Base-by-base conservation (phyloP, 2,113 vertebrate species). In the Podarcis raffonei region DNA sequence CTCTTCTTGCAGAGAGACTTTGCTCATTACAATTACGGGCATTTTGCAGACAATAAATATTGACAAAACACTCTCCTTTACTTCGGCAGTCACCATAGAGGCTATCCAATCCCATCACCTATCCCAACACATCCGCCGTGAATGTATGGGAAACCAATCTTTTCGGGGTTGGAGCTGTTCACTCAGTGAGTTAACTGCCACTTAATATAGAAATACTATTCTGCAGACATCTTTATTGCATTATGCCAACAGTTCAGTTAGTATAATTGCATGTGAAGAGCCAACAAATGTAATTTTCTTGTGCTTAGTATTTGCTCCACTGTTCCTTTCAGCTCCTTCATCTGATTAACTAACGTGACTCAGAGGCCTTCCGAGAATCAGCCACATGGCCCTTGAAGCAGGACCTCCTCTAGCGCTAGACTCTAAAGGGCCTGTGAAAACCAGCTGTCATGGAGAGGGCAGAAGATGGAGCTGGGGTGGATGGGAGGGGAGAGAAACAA, bases 211-310 rank as follows among this genome's bases (percentile, higher is more conserved):
- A 89, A 94, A 91, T 76, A 84, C 72, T 81, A 89, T 89, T 94
- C 94, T 95, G 91, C 81, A 94, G 93, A 93, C 90, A 91, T 85
- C 5, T 62, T 94, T 94, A 96, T 95, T 92, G 80, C 89, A 96
- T 97, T 96, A 97, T 77, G 86, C 94, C 91, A 93, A 91, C 92
- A 94, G 93, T 96, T 96, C 95, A 95, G 96, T 96, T 96, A 94
- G 96, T 30, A 80, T 97, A 96, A 97, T 96, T 96, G 94, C 94
- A 95, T 87, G 94, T 93, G 95, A 93, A 96, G 96, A 97, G 93
- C 95, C 94, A 96, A 94, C 87, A 96, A 96, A 97, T 95, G 94
- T 87, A 95, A 97, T 97, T 97, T 96, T 90, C 91, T 93, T 92
- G 93, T 94, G 92, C 95, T 97, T 96, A 96, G 96, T 96, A 93